phyloP scores from a whole-genome alignment of 2,888 invertebrate genomes.

The Trichogramma dendrolimi region DNA sequence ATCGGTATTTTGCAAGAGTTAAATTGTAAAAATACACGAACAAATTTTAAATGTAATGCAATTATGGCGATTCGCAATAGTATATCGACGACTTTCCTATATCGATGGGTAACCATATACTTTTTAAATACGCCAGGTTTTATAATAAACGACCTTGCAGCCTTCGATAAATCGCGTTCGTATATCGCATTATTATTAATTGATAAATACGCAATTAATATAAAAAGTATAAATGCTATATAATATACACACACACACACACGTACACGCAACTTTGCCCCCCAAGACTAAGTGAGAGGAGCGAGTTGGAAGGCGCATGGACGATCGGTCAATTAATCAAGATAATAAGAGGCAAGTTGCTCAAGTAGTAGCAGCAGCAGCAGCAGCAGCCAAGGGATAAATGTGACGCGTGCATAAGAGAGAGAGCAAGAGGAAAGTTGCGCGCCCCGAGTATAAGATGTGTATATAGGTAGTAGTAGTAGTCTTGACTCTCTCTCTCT shows the following conservation, averaged over 20 bases:
- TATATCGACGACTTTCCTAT: too few species aligned
- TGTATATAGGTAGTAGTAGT: too few species aligned
- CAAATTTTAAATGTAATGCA: too few species aligned
- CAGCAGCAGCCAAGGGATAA: constrained; percentile 25
- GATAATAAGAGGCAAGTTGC: constrained; percentile 50
- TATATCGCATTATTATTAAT: constrained; percentile 19
- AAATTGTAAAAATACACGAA: too few species aligned
- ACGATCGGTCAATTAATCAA: constrained; percentile 53
- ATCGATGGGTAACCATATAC: too few species aligned
- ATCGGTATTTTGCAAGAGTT: too few species aligned
- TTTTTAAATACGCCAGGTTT: too few species aligned
- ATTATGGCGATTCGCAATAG: too few species aligned
- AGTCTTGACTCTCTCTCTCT: too few species aligned
- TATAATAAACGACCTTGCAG: too few species aligned
- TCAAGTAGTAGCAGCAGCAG: constrained; percentile 30
- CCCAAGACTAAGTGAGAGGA: neutral
- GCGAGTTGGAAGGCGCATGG: constrained; percentile 25
- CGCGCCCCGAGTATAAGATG: neutral
- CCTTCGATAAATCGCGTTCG: constrained; percentile 12
- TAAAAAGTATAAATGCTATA: neutral
- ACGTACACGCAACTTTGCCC: neutral
- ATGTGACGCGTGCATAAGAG: constrained; percentile 11
- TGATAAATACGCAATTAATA: constrained; percentile 29
- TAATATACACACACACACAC: neutral
- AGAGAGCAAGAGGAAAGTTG: constrained; percentile 20